Evolutionary conservation across 2,113 vertebrate genomes (phyloP), one percentile per base, ranked within the genome.

Genomic region (Rhynchomys soricoides): DNA sequence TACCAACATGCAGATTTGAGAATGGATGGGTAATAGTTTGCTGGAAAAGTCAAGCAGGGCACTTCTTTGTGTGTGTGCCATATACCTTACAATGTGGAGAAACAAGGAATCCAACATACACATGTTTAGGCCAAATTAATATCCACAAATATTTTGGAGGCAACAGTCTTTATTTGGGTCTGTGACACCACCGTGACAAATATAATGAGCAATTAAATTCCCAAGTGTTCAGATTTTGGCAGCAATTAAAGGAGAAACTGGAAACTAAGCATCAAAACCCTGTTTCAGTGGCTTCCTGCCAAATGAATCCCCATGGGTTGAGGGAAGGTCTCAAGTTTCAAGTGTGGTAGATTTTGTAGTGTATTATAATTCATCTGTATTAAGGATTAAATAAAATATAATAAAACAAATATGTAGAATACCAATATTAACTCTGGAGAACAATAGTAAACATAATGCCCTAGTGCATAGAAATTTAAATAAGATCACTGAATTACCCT

Each of bases 181-280:
- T 93, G 88, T 85, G 95, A 95, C 87, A 97, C 81, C 64, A 97
- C 70, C 40, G 26, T 97, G 95, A 97, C 96, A 98, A 98, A 95
- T 95, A 97, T 96, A 98, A 98, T 93, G 88, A 98, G 95, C 96
- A 98, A 98, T 97, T 98, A 97, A 98, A 98, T 95, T 96, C 94
- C 95, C 95, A 97, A 86, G 96, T 96, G 93, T 94, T 98, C 83
- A 83, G 89, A 93, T 97, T 75, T 97, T 96, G 98, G 91, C 89
- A 97, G 91, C 88, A 98, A 97, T 97, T 98, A 98, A 98, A 97
- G 79, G 73, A 79, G 91, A 98, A 98, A 98, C 90, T 83, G 89
- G 97, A 97, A 98, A 97, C 40, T 11, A 96, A 96, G 77, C 94
- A 94, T 70, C 64, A 95, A 97, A 98, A 95, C 2, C 95, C 94